Evolutionary conservation across 2,888 invertebrate species (phyloP).

Genomic region (Troides oblongomaculatus): DNA sequence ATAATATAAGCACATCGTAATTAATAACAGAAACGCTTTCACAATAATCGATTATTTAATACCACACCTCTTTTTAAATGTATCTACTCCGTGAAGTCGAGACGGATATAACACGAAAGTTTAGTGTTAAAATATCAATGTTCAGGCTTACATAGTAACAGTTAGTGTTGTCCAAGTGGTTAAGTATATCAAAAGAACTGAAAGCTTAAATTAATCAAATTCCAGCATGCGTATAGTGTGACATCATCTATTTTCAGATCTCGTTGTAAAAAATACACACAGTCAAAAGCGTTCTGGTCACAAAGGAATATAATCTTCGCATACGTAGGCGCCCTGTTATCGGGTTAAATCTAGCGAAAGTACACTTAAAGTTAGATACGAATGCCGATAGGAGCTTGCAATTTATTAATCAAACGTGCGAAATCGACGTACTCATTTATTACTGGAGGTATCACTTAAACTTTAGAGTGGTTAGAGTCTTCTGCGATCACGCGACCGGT

Average conservation of each 20-base stretch:
- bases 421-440: constrained; percentile 58
- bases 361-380: constrained; percentile 48
- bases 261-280: constrained; percentile 42
- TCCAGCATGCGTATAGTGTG: too few relatives aligned
- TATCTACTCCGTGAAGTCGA: constrained; percentile 58
- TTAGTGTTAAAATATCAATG: constrained; percentile 50
- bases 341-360: constrained; percentile 47
- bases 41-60: constrained; percentile 31
- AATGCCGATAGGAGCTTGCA: constrained; percentile 59
- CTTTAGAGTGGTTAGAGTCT: constrained; percentile 44
- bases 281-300: constrained; percentile 31
- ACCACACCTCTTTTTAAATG: constrained; percentile 49
- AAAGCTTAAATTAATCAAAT: too few relatives aligned
- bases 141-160: not conserved
- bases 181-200: too few relatives aligned
- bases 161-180: too few relatives aligned
- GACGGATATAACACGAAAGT: constrained; percentile 71
- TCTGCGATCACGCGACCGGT: constrained; percentile 57
- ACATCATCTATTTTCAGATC: too few relatives aligned
- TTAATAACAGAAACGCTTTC: constrained; percentile 22
- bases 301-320: constrained; percentile 31
- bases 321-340: constrained; percentile 21
- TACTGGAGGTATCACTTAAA: constrained; percentile 54
- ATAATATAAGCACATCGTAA: constrained; percentile 1
- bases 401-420: constrained; percentile 68